Conservation (phyloP, 1,140 invertebrate genomes). For the Episyrphus balteatus region DNA sequence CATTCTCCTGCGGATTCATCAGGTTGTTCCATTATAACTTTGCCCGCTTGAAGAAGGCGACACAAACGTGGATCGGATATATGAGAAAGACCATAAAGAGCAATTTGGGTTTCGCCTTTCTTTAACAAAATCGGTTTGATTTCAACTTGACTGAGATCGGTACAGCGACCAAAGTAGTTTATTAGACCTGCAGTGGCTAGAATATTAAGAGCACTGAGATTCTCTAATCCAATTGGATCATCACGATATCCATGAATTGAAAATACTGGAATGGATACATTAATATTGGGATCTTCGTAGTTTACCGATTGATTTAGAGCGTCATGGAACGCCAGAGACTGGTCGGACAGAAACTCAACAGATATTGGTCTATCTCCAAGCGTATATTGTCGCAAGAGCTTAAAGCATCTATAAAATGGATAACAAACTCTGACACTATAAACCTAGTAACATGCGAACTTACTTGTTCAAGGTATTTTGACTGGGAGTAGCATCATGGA, state of each 20-base stretch:
- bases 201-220: slow-evolving; percentile 64
- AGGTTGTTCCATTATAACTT: slow-evolving; percentile 64
- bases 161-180: slow-evolving; percentile 85
- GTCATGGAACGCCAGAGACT: slow-evolving; percentile 41
- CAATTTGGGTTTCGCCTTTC: slow-evolving; percentile 77
- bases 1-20: slow-evolving; percentile 47
- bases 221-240: slow-evolving; percentile 69
- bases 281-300: slow-evolving; percentile 91
- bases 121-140: slow-evolving; percentile 75
- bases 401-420: slow-evolving; percentile 40
- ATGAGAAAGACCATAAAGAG: slow-evolving; percentile 89
- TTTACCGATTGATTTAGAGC: slow-evolving; percentile 63
- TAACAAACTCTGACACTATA: too few species aligned
- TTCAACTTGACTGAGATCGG: slow-evolving; percentile 62
- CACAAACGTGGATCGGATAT: slow-evolving; percentile 86
- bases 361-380: slow-evolving; percentile 49
- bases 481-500: slow-evolving; percentile 77
- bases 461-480: slow-evolving; percentile 49
- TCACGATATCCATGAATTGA: slow-evolving; percentile 95
- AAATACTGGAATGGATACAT: slow-evolving; percentile 79
- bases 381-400: slow-evolving; percentile 35
- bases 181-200: slow-evolving; percentile 73
- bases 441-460: too few species aligned
- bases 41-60: slow-evolving; percentile 60
- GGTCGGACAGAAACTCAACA: slow-evolving; percentile 69